Evolutionary conservation across 2,888 invertebrate species (phyloP).

Genomic region (Leptinotarsa rubiginosa): DNA sequence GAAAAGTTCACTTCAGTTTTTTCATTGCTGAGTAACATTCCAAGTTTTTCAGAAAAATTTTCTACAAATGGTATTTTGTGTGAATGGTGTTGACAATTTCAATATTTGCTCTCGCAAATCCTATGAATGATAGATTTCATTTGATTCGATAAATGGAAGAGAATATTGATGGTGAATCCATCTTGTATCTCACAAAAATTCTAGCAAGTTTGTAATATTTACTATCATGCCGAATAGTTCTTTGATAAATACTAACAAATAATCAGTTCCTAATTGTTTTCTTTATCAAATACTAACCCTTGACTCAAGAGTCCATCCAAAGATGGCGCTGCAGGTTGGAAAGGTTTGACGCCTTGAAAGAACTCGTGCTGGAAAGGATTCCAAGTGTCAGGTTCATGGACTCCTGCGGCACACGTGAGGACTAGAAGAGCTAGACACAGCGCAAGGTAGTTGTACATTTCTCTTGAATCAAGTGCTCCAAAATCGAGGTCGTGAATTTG

Average conservation of each 20-base stretch:
- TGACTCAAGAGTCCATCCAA: slow-evolving; percentile 33
- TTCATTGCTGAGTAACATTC: too few relatives aligned
- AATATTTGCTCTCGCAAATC: too few relatives aligned
- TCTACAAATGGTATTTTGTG: too few relatives aligned
- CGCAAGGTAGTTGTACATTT: slow-evolving; percentile 46
- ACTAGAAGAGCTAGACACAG: slow-evolving; percentile 57
- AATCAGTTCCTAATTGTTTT: background rate
- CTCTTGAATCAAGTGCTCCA: slow-evolving; percentile 33
- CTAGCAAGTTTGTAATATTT: too few relatives aligned
- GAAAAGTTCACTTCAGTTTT: too few relatives aligned
- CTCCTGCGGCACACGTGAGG: slow-evolving; percentile 59
- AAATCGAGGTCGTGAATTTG: slow-evolving; percentile 2
- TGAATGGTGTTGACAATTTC: too few relatives aligned
- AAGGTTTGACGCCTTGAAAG: slow-evolving; percentile 56
- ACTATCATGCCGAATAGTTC: too few relatives aligned
- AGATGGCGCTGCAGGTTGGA: slow-evolving; percentile 35
- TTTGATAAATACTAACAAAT: background rate
- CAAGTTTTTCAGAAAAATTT: too few relatives aligned
- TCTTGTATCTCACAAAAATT: too few relatives aligned
- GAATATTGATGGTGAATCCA: too few relatives aligned
- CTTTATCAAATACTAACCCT: slow-evolving; percentile 27
- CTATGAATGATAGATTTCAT: too few relatives aligned
- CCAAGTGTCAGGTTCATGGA: slow-evolving; percentile 66
- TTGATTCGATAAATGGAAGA: too few relatives aligned
- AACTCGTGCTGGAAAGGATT: slow-evolving; percentile 67